Base-by-base conservation (phyloP, 2,888 invertebrate species). In the Epistrophe eligans region DNA sequence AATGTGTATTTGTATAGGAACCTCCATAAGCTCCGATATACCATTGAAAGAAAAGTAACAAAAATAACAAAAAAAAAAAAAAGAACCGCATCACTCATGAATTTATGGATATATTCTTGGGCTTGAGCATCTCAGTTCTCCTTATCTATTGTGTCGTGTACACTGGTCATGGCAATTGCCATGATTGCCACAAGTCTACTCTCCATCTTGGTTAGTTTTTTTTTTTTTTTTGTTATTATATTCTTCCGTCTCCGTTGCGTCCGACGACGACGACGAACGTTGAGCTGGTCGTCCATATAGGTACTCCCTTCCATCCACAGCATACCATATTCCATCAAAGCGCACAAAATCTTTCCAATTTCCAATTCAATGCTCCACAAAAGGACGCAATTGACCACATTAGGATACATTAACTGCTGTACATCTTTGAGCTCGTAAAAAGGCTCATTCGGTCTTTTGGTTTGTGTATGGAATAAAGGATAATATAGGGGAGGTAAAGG, bases 301-400 rank as follows among this genome's bases (percentile, higher is more conserved):
- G n/a, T n/a, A 28, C 19, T n/a, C 7, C 7, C 50, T 4, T 9
- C 45, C 48, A 13, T 15, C 48, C 11, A 4, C 57, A 48, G 40
- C 32, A 66, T 17, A 50, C 38, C 19, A 71, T 62, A 45, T 32
- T n/a, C 77, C 81, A 66, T 77, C 77, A 77, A 77, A 67, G 80
- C 81, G 77, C 77, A 85, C 84, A 73, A 82, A 87, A 87, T 87
- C 85, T 87, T 79, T 82, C 82, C 85, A 87, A 87, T 82, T 87
- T 87, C 74, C 85, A 87, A 87, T 87, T 87, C 85, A 87, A 82
- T 87, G 85, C 82, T 87, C 85, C 85, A 87, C 85, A 87, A 87
- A 87, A 87, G 85, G 85, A 87, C 82, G 85, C 85, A 82, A 87
- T 87, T 87, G 85, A 87, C 82, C 85, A 87, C 85, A 87, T 87